Evolutionary conservation across 2,113 vertebrate species (phyloP).

Genomic region (Rhizomys pruinosus): DNA sequence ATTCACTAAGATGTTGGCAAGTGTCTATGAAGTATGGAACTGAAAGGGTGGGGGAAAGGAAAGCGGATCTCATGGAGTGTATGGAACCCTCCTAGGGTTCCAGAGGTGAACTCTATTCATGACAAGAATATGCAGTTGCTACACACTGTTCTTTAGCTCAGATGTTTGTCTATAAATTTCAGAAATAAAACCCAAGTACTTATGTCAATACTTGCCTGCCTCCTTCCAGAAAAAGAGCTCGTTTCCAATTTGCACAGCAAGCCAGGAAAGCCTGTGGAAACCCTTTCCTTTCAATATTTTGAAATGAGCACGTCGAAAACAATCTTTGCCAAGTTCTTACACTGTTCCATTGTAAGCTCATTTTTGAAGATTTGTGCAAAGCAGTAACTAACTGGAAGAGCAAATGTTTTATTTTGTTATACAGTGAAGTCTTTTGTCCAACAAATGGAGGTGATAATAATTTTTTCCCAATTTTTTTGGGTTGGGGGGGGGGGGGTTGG

Average conservation of each 20-base stretch:
- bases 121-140: slow-evolving; percentile 21
- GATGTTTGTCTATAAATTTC: slow-evolving; percentile 45
- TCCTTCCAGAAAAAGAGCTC: slow-evolving; percentile 61
- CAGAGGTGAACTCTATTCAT: neutral
- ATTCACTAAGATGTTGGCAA: slow-evolving; percentile 2
- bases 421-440: slow-evolving; percentile 86
- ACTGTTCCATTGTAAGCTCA: slow-evolving; percentile 77
- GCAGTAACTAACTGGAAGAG: slow-evolving; percentile 76
- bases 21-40: neutral
- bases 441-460: too few relatives aligned
- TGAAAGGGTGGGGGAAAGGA: neutral
- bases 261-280: slow-evolving; percentile 60
- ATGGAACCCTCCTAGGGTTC: neutral
- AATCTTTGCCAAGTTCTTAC: slow-evolving; percentile 80
- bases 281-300: slow-evolving; percentile 79
- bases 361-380: slow-evolving; percentile 81
- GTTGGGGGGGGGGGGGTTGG: too few relatives aligned
- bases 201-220: slow-evolving; percentile 6
- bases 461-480: too few relatives aligned
- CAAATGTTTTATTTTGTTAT: slow-evolving; percentile 86
- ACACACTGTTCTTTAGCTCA: neutral
- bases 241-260: slow-evolving; percentile 71
- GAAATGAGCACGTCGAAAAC: slow-evolving; percentile 78
- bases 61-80: neutral
- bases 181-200: slow-evolving; percentile 42